phyloP scores from a whole-genome alignment of 2,888 invertebrate species.

The Iphiclides podalirius region DNA sequence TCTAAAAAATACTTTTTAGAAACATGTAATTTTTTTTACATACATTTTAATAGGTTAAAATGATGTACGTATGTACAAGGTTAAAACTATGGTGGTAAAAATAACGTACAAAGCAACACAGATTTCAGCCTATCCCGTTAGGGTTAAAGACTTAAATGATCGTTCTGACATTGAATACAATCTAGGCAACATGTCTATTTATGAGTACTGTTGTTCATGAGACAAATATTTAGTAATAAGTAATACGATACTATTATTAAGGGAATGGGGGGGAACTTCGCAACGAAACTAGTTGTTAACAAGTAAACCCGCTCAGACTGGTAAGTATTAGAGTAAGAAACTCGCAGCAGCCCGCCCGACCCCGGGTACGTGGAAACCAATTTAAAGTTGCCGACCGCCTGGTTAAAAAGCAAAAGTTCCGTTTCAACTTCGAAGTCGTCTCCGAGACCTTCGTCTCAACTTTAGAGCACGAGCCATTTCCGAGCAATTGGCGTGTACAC shows the following conservation, averaged over 20 bases:
- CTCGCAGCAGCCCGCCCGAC: slow-evolving; percentile 64
- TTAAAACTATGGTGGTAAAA: no score
- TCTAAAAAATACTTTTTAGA: no score
- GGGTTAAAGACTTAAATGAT: no score
- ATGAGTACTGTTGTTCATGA: no score
- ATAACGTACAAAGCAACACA: no score
- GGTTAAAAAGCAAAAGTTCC: slow-evolving; percentile 73
- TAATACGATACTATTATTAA: slow-evolving; percentile 3
- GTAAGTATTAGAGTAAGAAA: slow-evolving; percentile 32
- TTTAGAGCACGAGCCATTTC: slow-evolving; percentile 60
- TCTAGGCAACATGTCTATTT: no score
- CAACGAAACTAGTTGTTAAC: slow-evolving; percentile 15
- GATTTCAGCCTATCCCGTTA: no score
- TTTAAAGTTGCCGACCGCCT: slow-evolving; percentile 72
- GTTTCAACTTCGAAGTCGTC: slow-evolving; percentile 58
- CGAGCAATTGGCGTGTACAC: no score
- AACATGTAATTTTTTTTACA: no score
- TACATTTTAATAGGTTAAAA: no score
- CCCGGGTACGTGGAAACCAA: slow-evolving; percentile 61
- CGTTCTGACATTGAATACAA: no score
- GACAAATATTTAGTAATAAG: slow-evolving; percentile 1
- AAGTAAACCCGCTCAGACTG: slow-evolving; percentile 25
- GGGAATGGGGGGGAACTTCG: slow-evolving; percentile 13
- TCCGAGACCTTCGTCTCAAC: slow-evolving; percentile 60
- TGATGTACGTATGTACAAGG: no score